Percentiles rank a stretch among this genome's conserved stretches.
Evolutionary conservation across 2,797 vertebrate species (phyloP).

Genomic region (Diglossa cyanea): DNA sequence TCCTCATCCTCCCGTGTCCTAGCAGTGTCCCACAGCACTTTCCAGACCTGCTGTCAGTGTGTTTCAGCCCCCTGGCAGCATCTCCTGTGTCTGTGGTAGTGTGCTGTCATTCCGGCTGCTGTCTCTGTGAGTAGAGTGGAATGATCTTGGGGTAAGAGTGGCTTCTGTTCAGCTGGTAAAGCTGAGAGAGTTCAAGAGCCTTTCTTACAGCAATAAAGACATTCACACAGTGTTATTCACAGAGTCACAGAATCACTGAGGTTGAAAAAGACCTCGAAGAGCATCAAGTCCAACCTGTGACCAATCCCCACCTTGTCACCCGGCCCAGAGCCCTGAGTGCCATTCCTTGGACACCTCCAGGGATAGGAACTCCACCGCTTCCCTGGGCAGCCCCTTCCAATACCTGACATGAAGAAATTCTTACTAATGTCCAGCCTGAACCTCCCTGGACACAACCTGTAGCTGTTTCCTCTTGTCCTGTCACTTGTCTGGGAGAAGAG

Average conservation of each 20-base stretch:
- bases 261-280: not conserved
- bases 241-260: not conserved
- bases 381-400: not conserved
- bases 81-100: not conserved
- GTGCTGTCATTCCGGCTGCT: not conserved
- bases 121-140: not conserved
- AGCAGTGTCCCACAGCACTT: not conserved
- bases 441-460: not conserved
- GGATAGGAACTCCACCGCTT: not conserved
- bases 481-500: not conserved
- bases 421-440: not conserved
- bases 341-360: not conserved
- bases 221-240: not conserved
- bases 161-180: not conserved
- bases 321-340: not conserved
- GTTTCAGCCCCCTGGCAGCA: not conserved
- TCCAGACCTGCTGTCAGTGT: rapidly evolving
- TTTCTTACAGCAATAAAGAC: not conserved
- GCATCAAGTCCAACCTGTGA: not conserved
- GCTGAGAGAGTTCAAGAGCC: not conserved
- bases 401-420: not conserved
- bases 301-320: not conserved
- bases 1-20: not conserved
- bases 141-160: not conserved
- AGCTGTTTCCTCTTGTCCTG: not conserved